Base-by-base conservation (phyloP, 2,113 vertebrate species). In the Montifringilla adamsi region DNA sequence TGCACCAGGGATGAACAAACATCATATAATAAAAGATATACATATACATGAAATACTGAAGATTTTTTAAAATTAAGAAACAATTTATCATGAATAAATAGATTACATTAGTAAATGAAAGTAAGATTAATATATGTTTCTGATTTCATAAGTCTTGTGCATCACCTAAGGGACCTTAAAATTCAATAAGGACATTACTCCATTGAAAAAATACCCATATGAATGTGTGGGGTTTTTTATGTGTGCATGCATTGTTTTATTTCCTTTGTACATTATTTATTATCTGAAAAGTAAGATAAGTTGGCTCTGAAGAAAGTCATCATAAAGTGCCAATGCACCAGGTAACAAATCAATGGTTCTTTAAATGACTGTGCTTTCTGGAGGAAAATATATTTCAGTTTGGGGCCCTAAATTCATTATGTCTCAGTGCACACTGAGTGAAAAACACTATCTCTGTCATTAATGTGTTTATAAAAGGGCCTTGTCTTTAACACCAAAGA, bases 401-500 rank as follows among this genome's bases (percentile, higher is more conserved):
- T 96, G 18, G 41, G 91, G 31, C 68, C 46, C 39, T 96, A 95
- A 94, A 97, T 97, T 97, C 85, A 96, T 97, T 97, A 97, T 93
- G 63, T 70, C 59, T 95, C 58, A 85, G 72, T 95, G 95, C 60
- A 90, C 94, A 95, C 73, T n/a, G 49, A 96, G 89, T 60, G 24
- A 80, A 97, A 98, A 98, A 93, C 49, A 84, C 64, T 76, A 66
- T 90, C 69, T 95, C 62, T 12, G 2, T 97, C 97, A 97, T 97
- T 97, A 97, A 96, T 81, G 64, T 93, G 63, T 97, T 97, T 96
- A 94, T 97, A 95, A 96, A 97, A 97, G 84, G 59, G 82, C 95
- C 74, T 89, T 93, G 46, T 95, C 96, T 81, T 96, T 41, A 90
- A 69, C 50, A 91, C 41, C 70, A 88, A 88, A 96, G 73, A 93